Conservation (phyloP, 2,797 vertebrate species). For the Nannoperca obscura region DNA sequence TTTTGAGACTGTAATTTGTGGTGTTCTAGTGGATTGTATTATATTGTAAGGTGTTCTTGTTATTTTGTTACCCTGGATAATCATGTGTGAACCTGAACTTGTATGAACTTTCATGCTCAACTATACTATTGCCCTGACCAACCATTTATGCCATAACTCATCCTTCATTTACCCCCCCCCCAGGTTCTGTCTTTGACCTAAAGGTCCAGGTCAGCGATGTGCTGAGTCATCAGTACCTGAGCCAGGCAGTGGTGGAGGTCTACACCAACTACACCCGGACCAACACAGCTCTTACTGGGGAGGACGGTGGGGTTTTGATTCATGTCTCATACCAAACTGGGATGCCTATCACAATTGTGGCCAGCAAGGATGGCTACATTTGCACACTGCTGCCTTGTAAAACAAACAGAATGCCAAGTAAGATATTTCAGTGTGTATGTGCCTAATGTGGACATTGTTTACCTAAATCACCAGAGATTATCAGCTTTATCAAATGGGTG, state of each 20-base stretch:
- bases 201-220: slow-evolving; percentile 90
- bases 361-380: slow-evolving; percentile 88
- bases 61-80: neutral
- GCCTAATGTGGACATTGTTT: neutral
- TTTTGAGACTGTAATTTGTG: neutral
- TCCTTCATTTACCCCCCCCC: neutral
- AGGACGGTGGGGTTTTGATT: slow-evolving; percentile 85
- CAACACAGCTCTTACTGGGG: slow-evolving; percentile 81
- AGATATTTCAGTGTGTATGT: slow-evolving; percentile 44
- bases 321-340: slow-evolving; percentile 85
- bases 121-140: neutral
- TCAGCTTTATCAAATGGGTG: neutral
- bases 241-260: slow-evolving; percentile 85
- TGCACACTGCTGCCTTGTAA: slow-evolving; percentile 87
- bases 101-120: neutral
- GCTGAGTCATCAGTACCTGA: slow-evolving; percentile 85
- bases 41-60: neutral
- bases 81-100: neutral
- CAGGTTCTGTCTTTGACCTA: slow-evolving; percentile 86
- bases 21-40: neutral
- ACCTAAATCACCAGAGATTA: neutral
- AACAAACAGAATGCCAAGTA: slow-evolving; percentile 89
- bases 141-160: neutral
- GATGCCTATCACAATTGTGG: slow-evolving; percentile 84
- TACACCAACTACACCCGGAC: slow-evolving; percentile 90